phyloP scores from a whole-genome alignment of 2,113 vertebrate species.

The Thinocorus orbignyianus region DNA sequence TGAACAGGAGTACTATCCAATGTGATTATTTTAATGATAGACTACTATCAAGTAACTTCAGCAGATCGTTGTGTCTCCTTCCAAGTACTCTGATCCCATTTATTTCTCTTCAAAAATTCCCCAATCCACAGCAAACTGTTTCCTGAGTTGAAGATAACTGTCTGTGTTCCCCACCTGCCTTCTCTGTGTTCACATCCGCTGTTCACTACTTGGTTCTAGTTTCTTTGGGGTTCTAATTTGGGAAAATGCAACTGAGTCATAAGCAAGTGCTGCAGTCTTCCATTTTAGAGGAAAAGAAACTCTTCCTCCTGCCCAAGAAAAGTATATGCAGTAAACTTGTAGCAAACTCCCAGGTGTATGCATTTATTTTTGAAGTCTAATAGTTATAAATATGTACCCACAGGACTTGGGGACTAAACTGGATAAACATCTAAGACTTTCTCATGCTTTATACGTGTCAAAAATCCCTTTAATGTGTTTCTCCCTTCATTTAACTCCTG shows the following conservation, averaged over 20 bases:
- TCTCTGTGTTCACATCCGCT: background rate
- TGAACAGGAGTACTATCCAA: background rate
- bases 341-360: background rate
- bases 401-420: background rate
- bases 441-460: background rate
- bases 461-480: background rate
- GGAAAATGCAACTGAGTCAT: background rate
- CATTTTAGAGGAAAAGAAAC: background rate
- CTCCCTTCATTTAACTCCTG: background rate
- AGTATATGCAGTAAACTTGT: background rate
- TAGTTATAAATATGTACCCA: background rate
- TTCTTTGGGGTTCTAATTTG: background rate
- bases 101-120: background rate
- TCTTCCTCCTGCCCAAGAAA: background rate
- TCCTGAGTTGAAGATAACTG: background rate
- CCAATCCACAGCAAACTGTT: background rate
- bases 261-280: background rate
- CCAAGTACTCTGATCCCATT: background rate
- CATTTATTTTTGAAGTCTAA: background rate
- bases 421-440: background rate
- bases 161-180: background rate
- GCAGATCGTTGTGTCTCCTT: background rate
- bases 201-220: rapidly evolving
- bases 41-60: background rate
- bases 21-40: background rate